A percentile compares a stretch with the other conserved stretches of the same genome.
phyloP scores from a whole-genome alignment of 1,140 invertebrate species.

The Hesperophylax magnus region DNA sequence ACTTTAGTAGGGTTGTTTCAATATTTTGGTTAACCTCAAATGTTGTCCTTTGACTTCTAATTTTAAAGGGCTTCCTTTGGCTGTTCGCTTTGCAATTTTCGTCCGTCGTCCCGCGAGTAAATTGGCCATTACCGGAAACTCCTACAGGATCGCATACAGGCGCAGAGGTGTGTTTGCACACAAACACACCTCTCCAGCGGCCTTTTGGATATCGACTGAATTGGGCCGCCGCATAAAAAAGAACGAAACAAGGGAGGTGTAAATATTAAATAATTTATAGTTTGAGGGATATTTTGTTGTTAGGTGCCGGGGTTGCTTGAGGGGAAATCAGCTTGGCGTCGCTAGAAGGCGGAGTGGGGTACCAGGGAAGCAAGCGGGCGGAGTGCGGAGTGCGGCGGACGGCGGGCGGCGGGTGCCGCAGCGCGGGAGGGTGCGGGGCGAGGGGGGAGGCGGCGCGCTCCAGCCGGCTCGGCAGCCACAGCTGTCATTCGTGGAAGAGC shows the following conservation, averaged over 20 bases:
- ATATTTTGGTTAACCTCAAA: slow-evolving; percentile 5
- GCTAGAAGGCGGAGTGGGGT: slow-evolving; percentile 4
- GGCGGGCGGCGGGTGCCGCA: not conserved
- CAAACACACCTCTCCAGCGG: not conserved
- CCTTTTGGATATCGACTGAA: not conserved
- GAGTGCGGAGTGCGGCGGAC: slow-evolving; percentile 5
- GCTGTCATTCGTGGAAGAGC: slow-evolving; percentile 54
- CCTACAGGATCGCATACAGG: slow-evolving; percentile 29
- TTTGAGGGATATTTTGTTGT: not conserved
- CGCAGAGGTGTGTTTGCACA: slow-evolving; percentile 20
- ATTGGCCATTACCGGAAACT: slow-evolving; percentile 36
- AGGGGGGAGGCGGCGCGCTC: not conserved
- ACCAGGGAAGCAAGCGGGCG: slow-evolving; percentile 29
- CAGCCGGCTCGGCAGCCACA: slow-evolving; percentile 27
- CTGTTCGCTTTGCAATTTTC: slow-evolving; percentile 31
- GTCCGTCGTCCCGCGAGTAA: slow-evolving; percentile 25
- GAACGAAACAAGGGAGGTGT: not conserved
- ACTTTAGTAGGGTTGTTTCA: not conserved
- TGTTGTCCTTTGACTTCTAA: slow-evolving; percentile 9
- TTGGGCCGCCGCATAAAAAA: not conserved
- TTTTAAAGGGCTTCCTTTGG: slow-evolving; percentile 26
- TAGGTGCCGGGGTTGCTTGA: not conserved
- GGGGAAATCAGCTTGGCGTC: not conserved
- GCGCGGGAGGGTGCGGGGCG: too few species aligned
- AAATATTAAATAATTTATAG: too few species aligned